A percentile compares a stretch with the other conserved stretches of the same genome.
These are phyloP conservation scores for Brachyhypopomus occidentalis DNA, from an alignment of 2,113 vertebrate genomes.

Conservation along the genomic window DNA sequence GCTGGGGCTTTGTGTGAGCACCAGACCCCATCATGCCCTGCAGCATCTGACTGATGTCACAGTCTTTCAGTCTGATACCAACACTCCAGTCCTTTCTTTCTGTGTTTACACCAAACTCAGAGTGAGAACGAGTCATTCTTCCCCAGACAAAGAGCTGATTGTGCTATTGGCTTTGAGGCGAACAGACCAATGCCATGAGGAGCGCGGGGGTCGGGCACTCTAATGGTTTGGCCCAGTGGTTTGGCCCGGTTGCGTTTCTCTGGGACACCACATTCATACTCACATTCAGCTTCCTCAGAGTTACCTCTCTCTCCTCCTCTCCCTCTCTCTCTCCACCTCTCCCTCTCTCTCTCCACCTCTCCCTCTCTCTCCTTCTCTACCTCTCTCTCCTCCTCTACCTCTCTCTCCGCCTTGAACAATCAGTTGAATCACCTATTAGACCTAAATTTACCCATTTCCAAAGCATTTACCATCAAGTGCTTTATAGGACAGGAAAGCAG, in stretches of 20 bases:
- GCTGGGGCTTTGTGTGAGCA: neutral
- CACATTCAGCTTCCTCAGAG: neutral
- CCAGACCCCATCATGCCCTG: neutral
- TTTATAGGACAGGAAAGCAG: too few species aligned
- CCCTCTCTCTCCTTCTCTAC: neutral
- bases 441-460: too few species aligned
- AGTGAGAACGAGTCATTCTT: slow-evolving; percentile 68
- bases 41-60: neutral
- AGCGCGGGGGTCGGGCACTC: slow-evolving; percentile 46
- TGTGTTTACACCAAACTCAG: slow-evolving; percentile 44
- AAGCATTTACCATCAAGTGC: too few species aligned
- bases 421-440: too few species aligned
- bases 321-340: neutral
- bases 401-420: neutral
- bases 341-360: neutral
- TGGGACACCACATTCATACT: slow-evolving; percentile 63
- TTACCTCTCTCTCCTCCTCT: neutral
- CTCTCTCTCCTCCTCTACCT: slow-evolving; percentile 36
- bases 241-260: slow-evolving; percentile 49
- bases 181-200: slow-evolving; percentile 61
- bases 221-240: slow-evolving; percentile 45
- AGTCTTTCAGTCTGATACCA: neutral
- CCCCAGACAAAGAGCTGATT: slow-evolving; percentile 67
- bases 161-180: slow-evolving; percentile 50
- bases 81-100: slow-evolving; percentile 28